Conservation (phyloP, 2,113 vertebrate genomes). For the Rostratula benghalensis region DNA sequence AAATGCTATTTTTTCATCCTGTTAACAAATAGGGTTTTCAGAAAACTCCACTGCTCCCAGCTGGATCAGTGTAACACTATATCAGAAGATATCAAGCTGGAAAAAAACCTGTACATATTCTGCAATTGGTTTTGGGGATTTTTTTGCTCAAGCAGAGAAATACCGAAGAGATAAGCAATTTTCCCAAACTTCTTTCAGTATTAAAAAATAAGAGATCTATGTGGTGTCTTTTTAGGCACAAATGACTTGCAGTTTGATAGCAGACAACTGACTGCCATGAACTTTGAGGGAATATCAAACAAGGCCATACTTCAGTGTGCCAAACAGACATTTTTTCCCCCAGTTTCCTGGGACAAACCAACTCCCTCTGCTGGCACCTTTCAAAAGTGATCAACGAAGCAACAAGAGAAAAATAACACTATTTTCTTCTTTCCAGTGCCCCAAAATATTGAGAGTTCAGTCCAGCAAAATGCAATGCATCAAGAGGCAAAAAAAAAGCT, state of each 20-base stretch:
- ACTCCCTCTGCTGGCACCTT: background rate
- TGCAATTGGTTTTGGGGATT: background rate
- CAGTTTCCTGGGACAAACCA: background rate
- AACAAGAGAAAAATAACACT: accelerated
- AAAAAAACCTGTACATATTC: background rate
- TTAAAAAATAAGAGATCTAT: too few relatives aligned
- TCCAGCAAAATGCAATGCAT: accelerated
- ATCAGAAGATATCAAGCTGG: background rate
- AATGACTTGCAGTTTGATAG: background rate
- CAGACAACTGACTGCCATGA: background rate
- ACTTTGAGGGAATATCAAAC: background rate
- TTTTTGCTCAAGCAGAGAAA: background rate
- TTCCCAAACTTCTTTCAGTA: background rate
- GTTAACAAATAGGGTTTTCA: background rate
- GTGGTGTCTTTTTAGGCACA: background rate
- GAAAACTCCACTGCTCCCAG: background rate
- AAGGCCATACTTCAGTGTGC: accelerated
- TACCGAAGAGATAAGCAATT: background rate
- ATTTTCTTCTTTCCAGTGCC: background rate
- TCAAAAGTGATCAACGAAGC: accelerated
- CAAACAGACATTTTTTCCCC: background rate
- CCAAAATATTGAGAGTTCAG: background rate
- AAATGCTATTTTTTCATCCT: background rate
- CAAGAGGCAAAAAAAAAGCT: background rate
- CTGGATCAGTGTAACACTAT: background rate